phyloP scores from a whole-genome alignment of 2,888 invertebrate species.

The Tolmerus cingulatus region DNA sequence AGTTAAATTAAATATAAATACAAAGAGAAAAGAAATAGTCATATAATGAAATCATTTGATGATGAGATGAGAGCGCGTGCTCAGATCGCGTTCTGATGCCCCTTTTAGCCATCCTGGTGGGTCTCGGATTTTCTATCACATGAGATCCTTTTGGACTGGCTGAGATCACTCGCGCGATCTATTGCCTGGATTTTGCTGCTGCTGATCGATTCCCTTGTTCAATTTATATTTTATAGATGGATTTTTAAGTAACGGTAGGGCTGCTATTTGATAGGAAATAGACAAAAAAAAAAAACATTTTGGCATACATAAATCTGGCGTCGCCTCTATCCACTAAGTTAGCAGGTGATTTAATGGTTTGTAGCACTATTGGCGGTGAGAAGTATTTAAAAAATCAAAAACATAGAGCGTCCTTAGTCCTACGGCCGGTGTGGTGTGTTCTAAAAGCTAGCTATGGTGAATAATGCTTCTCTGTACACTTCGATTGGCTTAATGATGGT shows the following conservation, averaged over 20 bases:
- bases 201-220: not conserved
- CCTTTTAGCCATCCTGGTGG: not conserved
- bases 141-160: slow-evolving; percentile 9
- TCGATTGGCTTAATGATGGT: slow-evolving; percentile 49
- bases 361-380: slow-evolving; percentile 9
- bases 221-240: not conserved
- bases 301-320: not conserved
- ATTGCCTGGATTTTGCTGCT: not conserved
- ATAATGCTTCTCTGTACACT: slow-evolving; percentile 2
- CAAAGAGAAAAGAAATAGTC: not conserved
- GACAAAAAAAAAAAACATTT: not conserved
- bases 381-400: not conserved
- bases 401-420: slow-evolving; percentile 25
- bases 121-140: slow-evolving; percentile 33
- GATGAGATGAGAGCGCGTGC: not conserved
- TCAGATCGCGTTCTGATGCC: slow-evolving; percentile 29
- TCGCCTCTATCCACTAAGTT: slow-evolving; percentile 18
- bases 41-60: slow-evolving; percentile 13
- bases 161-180: slow-evolving; percentile 33
- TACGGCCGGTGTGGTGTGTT: slow-evolving; percentile 33
- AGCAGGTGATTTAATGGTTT: slow-evolving; percentile 1
- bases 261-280: not conserved
- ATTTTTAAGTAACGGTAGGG: not conserved
- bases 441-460: slow-evolving; percentile 27
- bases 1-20: slow-evolving; percentile 43